Evolutionary conservation across 1,140 invertebrate genomes (phyloP).

Genomic region (Magallana ariakensis): DNA sequence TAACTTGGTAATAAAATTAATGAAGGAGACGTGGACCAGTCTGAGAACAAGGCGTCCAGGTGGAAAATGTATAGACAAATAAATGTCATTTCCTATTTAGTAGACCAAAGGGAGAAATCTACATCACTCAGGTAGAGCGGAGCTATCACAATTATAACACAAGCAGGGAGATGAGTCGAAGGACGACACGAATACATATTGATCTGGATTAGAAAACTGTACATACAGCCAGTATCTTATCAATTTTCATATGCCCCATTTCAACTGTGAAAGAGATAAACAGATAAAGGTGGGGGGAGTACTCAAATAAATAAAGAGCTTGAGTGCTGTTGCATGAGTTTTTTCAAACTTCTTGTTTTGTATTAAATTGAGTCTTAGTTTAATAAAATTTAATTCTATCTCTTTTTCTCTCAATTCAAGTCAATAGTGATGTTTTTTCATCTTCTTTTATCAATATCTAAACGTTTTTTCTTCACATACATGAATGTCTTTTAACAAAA

Average conservation of each 20-base stretch:
- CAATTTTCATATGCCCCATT: neutral
- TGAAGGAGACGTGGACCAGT: neutral
- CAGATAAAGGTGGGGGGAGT: no score
- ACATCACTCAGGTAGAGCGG: neutral
- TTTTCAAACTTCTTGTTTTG: no score
- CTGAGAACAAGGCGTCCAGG: constrained; percentile 5
- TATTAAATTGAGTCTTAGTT: no score
- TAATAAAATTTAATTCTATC: no score
- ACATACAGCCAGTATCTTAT: neutral
- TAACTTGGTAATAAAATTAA: constrained; percentile 10
- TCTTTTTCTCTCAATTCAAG: no score
- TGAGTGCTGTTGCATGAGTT: no score
- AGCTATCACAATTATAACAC: neutral
- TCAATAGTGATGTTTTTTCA: no score
- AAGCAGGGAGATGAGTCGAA: neutral
- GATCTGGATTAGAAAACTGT: neutral
- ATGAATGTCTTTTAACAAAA: no score
- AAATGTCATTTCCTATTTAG: constrained; percentile 32
- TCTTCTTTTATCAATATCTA: no score
- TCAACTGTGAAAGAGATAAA: neutral
- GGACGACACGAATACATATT: neutral
- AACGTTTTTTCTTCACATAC: no score
- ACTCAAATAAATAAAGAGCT: no score
- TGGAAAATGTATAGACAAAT: constrained; percentile 1
- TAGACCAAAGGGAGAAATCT: neutral